Evolutionary conservation across 1,140 invertebrate genomes (phyloP).

Genomic region (Choristoneura fumiferana): DNA sequence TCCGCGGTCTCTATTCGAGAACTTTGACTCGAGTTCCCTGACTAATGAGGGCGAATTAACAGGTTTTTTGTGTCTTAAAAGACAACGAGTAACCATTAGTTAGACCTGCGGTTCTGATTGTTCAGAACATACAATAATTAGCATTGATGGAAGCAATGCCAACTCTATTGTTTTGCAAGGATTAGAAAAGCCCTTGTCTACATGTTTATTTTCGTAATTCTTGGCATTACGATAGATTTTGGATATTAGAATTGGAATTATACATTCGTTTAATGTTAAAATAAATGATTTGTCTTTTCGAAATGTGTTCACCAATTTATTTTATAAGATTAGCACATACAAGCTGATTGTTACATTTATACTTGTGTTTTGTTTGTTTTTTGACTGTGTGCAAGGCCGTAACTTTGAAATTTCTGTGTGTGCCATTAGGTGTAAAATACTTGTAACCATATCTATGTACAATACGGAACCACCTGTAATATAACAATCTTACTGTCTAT

Average conservation of each 20-base stretch:
- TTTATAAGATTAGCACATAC: no score
- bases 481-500: conserved; percentile 3
- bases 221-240: neutral
- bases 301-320: no score
- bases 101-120: neutral
- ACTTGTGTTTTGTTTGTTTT: no score
- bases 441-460: conserved; percentile 1
- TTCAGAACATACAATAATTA: neutral
- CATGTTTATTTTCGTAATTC: neutral
- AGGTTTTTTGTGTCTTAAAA: conserved; percentile 9
- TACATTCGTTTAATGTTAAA: no score
- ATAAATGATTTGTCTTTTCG: no score
- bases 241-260: no score
- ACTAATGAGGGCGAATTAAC: no score
- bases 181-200: neutral
- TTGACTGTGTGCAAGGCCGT: no score
- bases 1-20: no score
- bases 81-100: neutral
- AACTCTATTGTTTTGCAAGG: conserved; percentile 18
- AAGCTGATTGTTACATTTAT: no score
- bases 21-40: no score
- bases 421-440: conserved; percentile 7
- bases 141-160: conserved; percentile 8
- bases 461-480: conserved; percentile 15
- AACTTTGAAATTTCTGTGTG: neutral